Base-by-base conservation (phyloP, 2,888 invertebrate species). In the Melieria crassipennis region DNA sequence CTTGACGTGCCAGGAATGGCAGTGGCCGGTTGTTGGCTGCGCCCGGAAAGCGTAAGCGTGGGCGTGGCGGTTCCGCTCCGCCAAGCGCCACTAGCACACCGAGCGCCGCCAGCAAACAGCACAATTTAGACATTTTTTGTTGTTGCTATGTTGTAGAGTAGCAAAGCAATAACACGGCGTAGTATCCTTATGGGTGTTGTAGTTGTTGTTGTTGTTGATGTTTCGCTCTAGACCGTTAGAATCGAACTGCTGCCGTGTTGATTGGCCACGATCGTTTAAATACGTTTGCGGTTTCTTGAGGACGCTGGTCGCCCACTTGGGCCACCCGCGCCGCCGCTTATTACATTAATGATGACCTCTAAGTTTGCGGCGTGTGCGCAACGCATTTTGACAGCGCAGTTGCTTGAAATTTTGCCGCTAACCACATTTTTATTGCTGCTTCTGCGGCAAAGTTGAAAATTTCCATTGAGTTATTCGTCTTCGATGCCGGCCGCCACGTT, bases 11-110 rank as follows among this genome's bases (percentile, higher is more conserved):
- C n/a, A 81, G 64, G n/a, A 77, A 68, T 42, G 71, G 69, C 47
- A 73, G 50, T 46, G 60, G 69, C 7, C 65, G 55, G 43, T 69
- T 76, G n/a, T 70, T 78, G 6, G 70, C 75, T 5, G 81, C 75
- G 42, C 82, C 83, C 7, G 82, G 82, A 69, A 83, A 82, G n/a
- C 81, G 78, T 11, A 83, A 56, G 5, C 77, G 65, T 4, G 57
- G 48, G 55, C 70, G 47, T 43, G 74, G 63, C 46, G 64, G 57
- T 13, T 69, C 64, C 43, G 72, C 66, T 48, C 11, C 72, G 65
- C 61, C 65, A n/a, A 64, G 48, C 45, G 57, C 13, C 55, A 55
- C 55, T 5, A 69, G 10, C 6, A 69, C 46, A 56, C 62, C 47
- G 47, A 69, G 30, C 47, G 63, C 47, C 4, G 48, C 69, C 6